phyloP scores from a whole-genome alignment of 2,888 invertebrate genomes.

The Meghimatium bilineatum region DNA sequence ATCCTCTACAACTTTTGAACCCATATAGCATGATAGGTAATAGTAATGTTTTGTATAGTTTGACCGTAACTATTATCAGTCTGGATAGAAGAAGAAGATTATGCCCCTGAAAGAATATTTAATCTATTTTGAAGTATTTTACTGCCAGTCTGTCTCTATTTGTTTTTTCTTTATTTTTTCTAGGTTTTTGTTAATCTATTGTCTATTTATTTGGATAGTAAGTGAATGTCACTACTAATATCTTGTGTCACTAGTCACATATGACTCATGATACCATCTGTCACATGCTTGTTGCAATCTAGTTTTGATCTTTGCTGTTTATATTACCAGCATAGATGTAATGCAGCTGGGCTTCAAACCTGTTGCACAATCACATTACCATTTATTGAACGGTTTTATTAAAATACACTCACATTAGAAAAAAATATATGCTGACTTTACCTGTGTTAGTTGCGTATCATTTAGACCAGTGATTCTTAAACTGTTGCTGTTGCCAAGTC shows the following conservation, averaged over 20 bases:
- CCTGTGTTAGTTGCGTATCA: not conserved
- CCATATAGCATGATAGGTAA: too few species aligned
- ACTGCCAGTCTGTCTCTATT: too few species aligned
- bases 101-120: too few species aligned
- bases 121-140: too few species aligned
- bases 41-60: too few species aligned
- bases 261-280: not conserved
- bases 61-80: too few species aligned
- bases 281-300: not conserved
- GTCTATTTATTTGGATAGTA: too few species aligned
- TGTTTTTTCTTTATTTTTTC: too few species aligned
- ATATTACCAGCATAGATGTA: not conserved
- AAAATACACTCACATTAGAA: not conserved
- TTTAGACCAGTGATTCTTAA: not conserved
- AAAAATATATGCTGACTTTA: not conserved
- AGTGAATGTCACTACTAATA: not conserved
- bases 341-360: not conserved
- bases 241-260: not conserved
- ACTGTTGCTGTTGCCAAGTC: too few species aligned
- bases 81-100: too few species aligned
- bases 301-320: not conserved
- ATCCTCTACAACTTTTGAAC: too few species aligned
- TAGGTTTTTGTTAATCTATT: too few species aligned
- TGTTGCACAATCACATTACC: not conserved
- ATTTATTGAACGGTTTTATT: conserved; percentile 17